Evolutionary conservation across 2,888 invertebrate species (phyloP).

Genomic region (Patella ulyssiponensis): DNA sequence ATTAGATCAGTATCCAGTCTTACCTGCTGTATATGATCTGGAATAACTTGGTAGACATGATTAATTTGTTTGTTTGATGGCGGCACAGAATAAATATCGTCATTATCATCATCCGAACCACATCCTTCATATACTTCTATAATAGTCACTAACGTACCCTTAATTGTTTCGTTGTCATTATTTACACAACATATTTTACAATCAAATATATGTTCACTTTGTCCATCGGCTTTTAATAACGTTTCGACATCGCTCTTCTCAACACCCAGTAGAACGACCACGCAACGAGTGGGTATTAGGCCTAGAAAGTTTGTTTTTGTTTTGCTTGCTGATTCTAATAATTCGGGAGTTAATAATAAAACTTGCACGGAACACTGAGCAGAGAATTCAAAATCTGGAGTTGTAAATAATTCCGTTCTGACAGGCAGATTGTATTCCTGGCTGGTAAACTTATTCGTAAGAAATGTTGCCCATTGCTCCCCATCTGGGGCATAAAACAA

Average conservation of each 20-base stretch:
- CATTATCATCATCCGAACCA: neutral
- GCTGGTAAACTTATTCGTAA: neutral
- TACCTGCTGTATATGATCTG: neutral
- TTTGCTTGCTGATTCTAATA: neutral
- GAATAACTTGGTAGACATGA: neutral
- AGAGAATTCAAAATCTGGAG: neutral
- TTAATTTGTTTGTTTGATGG: neutral
- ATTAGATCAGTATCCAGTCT: neutral
- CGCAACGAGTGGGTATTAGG: neutral
- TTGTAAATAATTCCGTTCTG: neutral
- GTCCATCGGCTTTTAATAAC: neutral
- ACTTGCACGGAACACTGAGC: neutral
- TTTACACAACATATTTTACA: conserved; percentile 4
- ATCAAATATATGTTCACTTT: neutral
- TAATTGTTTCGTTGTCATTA: neutral
- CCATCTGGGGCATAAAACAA: neutral
- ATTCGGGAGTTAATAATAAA: neutral
- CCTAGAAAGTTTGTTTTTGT: neutral
- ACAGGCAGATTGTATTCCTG: neutral
- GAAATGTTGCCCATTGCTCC: neutral
- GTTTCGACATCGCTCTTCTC: neutral
- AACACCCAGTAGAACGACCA: neutral
- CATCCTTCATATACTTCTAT: neutral
- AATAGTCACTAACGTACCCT: neutral
- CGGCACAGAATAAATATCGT: conserved; percentile 3